Base-by-base conservation (phyloP, 2,888 invertebrate genomes). In the Pandemis cinnamomeana region DNA sequence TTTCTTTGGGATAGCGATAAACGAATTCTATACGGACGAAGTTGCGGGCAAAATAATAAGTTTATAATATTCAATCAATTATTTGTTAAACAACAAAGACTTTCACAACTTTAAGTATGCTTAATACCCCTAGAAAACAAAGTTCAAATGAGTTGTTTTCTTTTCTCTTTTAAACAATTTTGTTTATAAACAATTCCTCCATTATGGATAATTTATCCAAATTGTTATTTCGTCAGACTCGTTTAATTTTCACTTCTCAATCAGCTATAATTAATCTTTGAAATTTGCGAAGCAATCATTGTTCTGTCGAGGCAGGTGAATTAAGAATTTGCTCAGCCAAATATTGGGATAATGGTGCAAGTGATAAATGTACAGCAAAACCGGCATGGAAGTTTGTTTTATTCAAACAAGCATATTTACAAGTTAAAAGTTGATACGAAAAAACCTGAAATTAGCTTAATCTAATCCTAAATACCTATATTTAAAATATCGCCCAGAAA, bases 211-310 rank as follows among this genome's bases (percentile, higher is more conserved):
- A n/a, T 53, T 53, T 53, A 53, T 53, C n/a, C 15, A n/a, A 53
- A 55, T 55, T 3, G 20, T 20, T 5, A 10, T 55, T 55, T 8
- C 41, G 15, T 10, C 36, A 60, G 41, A 41, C 41, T 41, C 60
- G 8, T 11, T 64, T 48, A 64, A 64, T 46, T 51, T 67, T 42
- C 41, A 20, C 51, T 67, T 67, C 36, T 71, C 42, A 71, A 67
- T 71, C 41, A 20, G 7, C n/a, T 20, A 61, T 63, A 44, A 71
- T 71, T 71, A 67, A 72, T 61, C 53, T 61, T 62, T 8, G 53
- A 42, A 44, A 36, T 53, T 72, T 61, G 13, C 0, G 5, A 67
- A 67, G 66, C 61, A 61, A 72, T 72, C 53, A 61, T 61, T 72
- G 27, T 72, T 42, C 11, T 10, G 15, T 42, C 67, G 15, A 6